Conservation (phyloP, 2,888 invertebrate species). For the Nymphalis urticae region DNA sequence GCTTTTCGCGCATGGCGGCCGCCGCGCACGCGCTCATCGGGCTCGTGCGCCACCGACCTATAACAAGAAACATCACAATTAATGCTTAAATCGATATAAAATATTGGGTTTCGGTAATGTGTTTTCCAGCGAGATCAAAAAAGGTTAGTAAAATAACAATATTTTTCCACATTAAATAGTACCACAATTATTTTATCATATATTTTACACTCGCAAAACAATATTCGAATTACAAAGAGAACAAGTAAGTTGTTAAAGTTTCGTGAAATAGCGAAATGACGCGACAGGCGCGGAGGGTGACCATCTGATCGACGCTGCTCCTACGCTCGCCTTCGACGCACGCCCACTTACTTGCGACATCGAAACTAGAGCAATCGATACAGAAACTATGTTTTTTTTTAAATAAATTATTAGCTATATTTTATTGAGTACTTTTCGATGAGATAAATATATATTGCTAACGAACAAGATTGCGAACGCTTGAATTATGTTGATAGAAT, state of each 20-base stretch:
- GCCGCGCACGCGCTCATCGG: slow-evolving; percentile 89
- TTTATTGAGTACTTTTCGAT: slow-evolving; percentile 50
- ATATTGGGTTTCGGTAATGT: background rate
- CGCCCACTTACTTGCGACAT: slow-evolving; percentile 72
- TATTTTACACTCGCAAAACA: background rate
- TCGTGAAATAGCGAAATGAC: slow-evolving; percentile 55
- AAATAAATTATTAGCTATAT: slow-evolving; percentile 60
- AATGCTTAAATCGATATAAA: slow-evolving; percentile 8
- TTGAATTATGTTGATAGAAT: slow-evolving; percentile 30
- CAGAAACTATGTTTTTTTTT: slow-evolving; percentile 54
- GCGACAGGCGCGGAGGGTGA: slow-evolving; percentile 53
- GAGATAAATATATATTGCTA: slow-evolving; percentile 39
- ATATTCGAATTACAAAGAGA: slow-evolving; percentile 9
- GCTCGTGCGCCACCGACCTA: slow-evolving; percentile 81
- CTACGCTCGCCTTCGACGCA: slow-evolving; percentile 66
- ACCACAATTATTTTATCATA: background rate
- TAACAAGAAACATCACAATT: slow-evolving; percentile 51
- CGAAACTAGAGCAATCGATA: slow-evolving; percentile 71
- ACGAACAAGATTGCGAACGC: slow-evolving; percentile 37
- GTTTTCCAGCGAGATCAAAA: background rate
- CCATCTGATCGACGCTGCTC: slow-evolving; percentile 64
- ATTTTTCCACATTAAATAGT: no score
- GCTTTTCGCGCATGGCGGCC: slow-evolving; percentile 91
- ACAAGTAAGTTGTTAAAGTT: slow-evolving; percentile 48
- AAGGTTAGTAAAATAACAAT: no score